A percentile compares a stretch with the other conserved stretches of the same genome.
These are phyloP conservation scores for Orussus abietinus DNA, from an alignment of 1,140 invertebrate species.

Conservation along the genomic window DNA sequence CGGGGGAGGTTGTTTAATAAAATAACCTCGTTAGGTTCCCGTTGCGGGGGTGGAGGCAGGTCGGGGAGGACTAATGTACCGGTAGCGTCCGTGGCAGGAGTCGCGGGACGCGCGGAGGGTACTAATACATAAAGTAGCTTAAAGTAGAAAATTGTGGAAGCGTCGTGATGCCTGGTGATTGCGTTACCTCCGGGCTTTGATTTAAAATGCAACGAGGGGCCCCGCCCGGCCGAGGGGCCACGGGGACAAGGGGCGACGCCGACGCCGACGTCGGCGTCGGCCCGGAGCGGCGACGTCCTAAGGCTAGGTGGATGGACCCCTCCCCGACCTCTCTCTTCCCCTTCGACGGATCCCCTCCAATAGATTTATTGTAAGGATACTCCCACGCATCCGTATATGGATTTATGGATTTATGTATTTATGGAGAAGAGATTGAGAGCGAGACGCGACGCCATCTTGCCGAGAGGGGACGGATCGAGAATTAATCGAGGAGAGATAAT, in stretches of 20 bases:
- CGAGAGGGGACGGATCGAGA: conserved; percentile 18
- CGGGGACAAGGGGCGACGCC: conserved; percentile 20
- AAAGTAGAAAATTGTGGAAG: conserved; percentile 58
- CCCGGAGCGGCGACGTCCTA: conserved; percentile 5
- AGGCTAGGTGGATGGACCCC: conserved; percentile 27
- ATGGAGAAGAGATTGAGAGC: no score
- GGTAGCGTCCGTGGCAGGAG: conserved; percentile 10
- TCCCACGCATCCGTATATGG: no score
- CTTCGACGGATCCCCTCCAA: no score
- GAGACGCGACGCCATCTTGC: no score
- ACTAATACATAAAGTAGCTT: conserved; percentile 57
- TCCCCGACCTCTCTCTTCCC: no score
- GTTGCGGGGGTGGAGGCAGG: conserved; percentile 16
- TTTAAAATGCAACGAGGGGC: conserved; percentile 55
- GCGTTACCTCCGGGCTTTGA: conserved; percentile 55
- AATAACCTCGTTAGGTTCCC: conserved; percentile 46
- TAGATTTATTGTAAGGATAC: no score
- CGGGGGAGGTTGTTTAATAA: conserved; percentile 50
- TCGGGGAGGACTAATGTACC: conserved; percentile 20
- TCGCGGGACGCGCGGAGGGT: conserved; percentile 25
- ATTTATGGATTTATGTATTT: no score
- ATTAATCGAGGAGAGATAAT: conserved; percentile 4
- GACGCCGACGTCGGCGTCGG: conserved; percentile 24
- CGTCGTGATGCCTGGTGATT: conserved; percentile 56
- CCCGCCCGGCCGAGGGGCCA: conserved; percentile 24